Evolutionary conservation across 2,113 vertebrate species (phyloP), one percentile per base, ranked within the genome.

Genomic region (Acrocephalus kingi): DNA sequence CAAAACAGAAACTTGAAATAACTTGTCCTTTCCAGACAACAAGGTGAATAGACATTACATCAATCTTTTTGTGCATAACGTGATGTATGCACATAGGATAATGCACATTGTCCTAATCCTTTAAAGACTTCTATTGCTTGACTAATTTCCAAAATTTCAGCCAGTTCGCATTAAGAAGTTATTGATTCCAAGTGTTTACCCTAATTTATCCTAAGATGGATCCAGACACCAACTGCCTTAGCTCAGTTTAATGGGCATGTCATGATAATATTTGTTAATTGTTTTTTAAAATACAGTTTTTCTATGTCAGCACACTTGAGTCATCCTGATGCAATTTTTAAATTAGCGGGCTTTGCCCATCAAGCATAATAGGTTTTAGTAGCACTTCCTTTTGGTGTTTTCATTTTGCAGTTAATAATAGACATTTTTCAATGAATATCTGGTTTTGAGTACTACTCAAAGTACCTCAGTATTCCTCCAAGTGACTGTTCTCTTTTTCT

Each of bases 201-300:
- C 4, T 61, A 13, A 56, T 52, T 68, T 80, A 78, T 94, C 51
- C 51, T 51, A 35, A 37, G 37, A 12, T 33, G 58, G 61, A 87
- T 83, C 69, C 63, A 72, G n/a, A 92, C 69, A 28, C 35, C 55
- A 82, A 4, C 21, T 72, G 41, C 55, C 55, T 85, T 85, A 83
- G 68, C 90, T 66, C 93, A 89, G 78, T 91, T 93, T 72, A 87
- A 91, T 94, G 94, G 94, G 91, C 77, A 64, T 3, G 7, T 46
- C 15, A 4, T 68, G 39, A 49, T 30, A 83, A 6, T 55, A 43
- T 41, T 85, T 58, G 18, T 64, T 43, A 52, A 28, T 24, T 71
- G 19, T 18, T 68, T 93, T 89, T 77, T 67, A 9, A 52, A 72
- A 54, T 59, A 30, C 51, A 55, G 43, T 69, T 96, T 84, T 94